Evolutionary conservation across 2,797 vertebrate genomes (phyloP).

Genomic region (Poeciliopsis presidionis): DNA sequence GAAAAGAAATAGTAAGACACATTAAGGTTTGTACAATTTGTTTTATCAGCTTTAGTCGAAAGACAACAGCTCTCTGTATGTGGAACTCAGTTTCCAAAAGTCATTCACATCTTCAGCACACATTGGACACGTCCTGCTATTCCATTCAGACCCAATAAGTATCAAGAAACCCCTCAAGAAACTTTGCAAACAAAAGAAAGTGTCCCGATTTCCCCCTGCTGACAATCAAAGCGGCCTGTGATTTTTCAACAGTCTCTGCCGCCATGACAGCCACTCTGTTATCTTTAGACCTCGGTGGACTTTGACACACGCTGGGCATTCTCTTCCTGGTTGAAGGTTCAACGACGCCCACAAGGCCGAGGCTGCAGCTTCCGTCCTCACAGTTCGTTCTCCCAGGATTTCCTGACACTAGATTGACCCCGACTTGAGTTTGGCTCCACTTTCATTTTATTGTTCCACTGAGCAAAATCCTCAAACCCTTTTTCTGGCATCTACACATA

Average conservation of each 20-base stretch:
- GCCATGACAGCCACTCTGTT: background rate
- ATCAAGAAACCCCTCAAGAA: background rate
- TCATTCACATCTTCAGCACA: background rate
- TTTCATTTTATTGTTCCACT: background rate
- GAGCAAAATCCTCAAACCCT: background rate
- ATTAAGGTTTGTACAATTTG: background rate
- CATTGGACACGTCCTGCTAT: background rate
- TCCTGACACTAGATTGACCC: background rate
- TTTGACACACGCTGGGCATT: background rate
- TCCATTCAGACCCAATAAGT: background rate
- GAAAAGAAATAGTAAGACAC: background rate
- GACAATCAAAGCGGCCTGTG: too few species aligned
- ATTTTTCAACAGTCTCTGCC: background rate
- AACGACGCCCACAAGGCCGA: background rate
- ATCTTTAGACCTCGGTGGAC: background rate
- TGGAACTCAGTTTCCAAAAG: background rate
- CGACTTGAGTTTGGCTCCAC: background rate
- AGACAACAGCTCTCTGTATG: background rate
- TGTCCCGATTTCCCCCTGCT: background rate
- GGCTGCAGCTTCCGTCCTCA: background rate
- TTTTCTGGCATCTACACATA: background rate
- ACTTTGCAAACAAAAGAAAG: background rate
- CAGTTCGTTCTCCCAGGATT: background rate
- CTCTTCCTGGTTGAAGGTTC: background rate
- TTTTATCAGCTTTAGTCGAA: background rate